Conservation (phyloP, 1,140 invertebrate species). For the Maconellicoccus hirsutus region DNA sequence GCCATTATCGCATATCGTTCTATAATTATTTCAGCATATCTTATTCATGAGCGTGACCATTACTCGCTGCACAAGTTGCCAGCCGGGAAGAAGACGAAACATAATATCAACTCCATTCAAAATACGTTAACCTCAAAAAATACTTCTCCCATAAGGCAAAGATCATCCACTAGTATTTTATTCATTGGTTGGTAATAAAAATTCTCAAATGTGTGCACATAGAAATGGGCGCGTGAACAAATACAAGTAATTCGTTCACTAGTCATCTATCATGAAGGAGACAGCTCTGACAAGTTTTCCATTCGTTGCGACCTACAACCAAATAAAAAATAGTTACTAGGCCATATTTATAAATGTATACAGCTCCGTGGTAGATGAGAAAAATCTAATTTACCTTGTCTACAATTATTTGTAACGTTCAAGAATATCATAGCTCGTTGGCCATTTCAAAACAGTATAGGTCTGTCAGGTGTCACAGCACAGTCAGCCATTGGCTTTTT, state of each 20-base stretch:
- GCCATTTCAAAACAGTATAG: neutral
- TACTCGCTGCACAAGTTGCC: neutral
- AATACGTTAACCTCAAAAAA: neutral
- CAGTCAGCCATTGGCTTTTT: neutral
- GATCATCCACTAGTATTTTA: neutral
- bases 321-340: neutral
- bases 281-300: neutral
- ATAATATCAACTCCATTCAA: neutral
- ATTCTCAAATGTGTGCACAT: neutral
- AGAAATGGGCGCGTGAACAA: neutral
- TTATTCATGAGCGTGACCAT: neutral
- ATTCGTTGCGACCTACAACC: neutral
- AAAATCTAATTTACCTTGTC: neutral
- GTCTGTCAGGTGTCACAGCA: neutral
- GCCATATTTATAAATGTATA: too few relatives aligned
- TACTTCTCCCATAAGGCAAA: neutral
- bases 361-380: neutral
- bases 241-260: too few relatives aligned
- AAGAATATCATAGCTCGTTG: neutral
- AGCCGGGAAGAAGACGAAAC: neutral
- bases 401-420: neutral
- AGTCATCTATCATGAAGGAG: neutral
- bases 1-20: constrained; percentile 16
- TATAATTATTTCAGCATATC: too few relatives aligned
- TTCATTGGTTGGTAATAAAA: neutral